A percentile compares a stretch with the other conserved stretches of the same genome.
phyloP scores from a whole-genome alignment of 1,140 invertebrate genomes.

The Meloidogyne hapla region DNA sequence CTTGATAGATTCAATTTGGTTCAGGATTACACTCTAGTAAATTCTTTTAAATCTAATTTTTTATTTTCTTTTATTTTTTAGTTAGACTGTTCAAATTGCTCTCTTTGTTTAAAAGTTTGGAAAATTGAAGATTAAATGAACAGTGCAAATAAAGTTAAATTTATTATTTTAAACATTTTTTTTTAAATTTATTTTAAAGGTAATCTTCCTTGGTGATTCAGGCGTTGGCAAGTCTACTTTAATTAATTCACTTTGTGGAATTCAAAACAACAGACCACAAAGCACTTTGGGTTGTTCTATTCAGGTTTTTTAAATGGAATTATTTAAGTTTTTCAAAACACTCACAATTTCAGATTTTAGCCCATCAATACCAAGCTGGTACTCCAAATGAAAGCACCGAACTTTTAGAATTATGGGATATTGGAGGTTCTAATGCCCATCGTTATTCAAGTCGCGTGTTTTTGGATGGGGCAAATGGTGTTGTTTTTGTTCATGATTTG shows the following conservation, averaged over 20 bases:
- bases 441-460: constrained; percentile 39
- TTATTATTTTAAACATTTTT: background rate
- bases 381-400: constrained; percentile 47
- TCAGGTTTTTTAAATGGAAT: constrained; percentile 35
- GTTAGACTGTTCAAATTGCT: background rate
- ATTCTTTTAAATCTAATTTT: background rate
- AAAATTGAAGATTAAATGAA: constrained; percentile 9
- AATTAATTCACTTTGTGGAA: constrained; percentile 47
- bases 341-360: constrained; percentile 31
- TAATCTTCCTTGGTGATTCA: constrained; percentile 47
- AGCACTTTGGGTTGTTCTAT: constrained; percentile 49
- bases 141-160: constrained; percentile 9
- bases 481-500: constrained; percentile 52
- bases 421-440: constrained; percentile 45
- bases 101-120: constrained; percentile 9
- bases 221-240: constrained; percentile 52
- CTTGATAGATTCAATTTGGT: background rate
- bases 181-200: constrained; percentile 26
- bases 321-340: background rate
- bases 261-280: constrained; percentile 36
- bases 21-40: background rate
- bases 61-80: background rate
- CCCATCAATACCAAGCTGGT: constrained; percentile 49
- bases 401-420: constrained; percentile 50
- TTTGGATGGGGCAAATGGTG: constrained; percentile 44